phyloP scores from a whole-genome alignment of 1,140 invertebrate species.

The Coboldia fuscipes region DNA sequence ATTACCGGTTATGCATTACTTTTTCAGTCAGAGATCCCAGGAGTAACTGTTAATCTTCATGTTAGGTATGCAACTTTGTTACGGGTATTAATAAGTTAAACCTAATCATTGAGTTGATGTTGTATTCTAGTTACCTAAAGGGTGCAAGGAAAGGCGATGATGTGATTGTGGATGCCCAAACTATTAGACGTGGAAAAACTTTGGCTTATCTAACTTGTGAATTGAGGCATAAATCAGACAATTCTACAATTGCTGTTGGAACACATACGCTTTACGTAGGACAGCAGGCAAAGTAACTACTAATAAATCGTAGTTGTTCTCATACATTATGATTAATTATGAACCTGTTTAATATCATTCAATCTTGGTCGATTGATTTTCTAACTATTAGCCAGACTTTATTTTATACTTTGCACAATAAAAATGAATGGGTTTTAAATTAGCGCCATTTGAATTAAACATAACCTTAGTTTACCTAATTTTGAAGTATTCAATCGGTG shows the following conservation, averaged over 20 bases:
- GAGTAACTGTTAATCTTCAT: conserved; percentile 56
- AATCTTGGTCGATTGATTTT: too few relatives aligned
- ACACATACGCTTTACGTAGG: conserved; percentile 57
- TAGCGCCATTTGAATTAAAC: too few relatives aligned
- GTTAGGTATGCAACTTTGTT: conserved; percentile 42
- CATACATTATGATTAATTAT: too few relatives aligned
- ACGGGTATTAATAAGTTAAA: background rate
- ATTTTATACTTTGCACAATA: too few relatives aligned
- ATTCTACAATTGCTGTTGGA: conserved; percentile 50
- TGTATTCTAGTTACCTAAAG: conserved; percentile 38
- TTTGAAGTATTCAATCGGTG: too few relatives aligned
- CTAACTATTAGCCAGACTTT: too few relatives aligned
- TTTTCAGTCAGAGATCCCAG: conserved; percentile 35
- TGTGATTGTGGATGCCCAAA: conserved; percentile 57
- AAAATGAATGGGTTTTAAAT: too few relatives aligned
- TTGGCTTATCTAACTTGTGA: conserved; percentile 64
- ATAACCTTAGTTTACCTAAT: too few relatives aligned
- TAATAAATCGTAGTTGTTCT: too few relatives aligned
- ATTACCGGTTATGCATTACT: conserved; percentile 63
- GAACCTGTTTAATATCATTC: too few relatives aligned
- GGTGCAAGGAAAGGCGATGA: conserved; percentile 52
- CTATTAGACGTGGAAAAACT: conserved; percentile 48
- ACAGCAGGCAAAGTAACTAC: background rate
- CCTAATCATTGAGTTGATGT: conserved; percentile 4
- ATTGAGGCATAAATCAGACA: conserved; percentile 45